Evolutionary conservation across 35 echinoderm and acorn worm genomes (phyloP).

Genomic region (Ophiothrix spiculata): DNA sequence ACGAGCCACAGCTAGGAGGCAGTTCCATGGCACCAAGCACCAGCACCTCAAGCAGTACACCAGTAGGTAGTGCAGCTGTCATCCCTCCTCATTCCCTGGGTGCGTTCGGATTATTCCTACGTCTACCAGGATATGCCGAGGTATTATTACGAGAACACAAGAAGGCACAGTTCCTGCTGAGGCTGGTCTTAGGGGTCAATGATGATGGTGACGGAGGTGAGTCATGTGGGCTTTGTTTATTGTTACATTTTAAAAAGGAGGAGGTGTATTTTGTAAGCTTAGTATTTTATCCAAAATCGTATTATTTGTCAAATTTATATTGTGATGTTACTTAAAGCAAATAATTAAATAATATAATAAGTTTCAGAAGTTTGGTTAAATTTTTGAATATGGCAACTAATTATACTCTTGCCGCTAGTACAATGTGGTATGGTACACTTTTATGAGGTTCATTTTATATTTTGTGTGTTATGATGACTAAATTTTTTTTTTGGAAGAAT

Average conservation of each 20-base stretch:
- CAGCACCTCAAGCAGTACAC: neutral
- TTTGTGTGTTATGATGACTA: too few relatives aligned
- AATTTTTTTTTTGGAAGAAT: too few relatives aligned
- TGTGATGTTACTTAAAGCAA: too few relatives aligned
- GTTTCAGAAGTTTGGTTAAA: neutral
- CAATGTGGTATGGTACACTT: too few relatives aligned
- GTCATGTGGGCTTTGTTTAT: neutral
- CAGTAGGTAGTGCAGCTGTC: conserved; percentile 36
- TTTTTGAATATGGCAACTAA: neutral
- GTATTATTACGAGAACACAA: conserved; percentile 83
- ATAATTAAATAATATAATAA: neutral
- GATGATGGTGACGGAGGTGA: conserved; percentile 96
- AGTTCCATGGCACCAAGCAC: neutral
- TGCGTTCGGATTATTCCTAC: conserved; percentile 85
- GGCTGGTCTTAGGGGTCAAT: conserved; percentile 86
- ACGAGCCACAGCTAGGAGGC: neutral
- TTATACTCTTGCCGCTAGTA: neutral
- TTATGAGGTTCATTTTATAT: too few relatives aligned
- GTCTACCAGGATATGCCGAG: conserved; percentile 95
- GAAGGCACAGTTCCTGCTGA: conserved; percentile 89
- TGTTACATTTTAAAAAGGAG: neutral
- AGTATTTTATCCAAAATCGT: too few relatives aligned
- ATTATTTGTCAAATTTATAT: too few relatives aligned
- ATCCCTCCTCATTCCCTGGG: conserved; percentile 98
- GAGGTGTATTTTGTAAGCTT: too few relatives aligned